Evolutionary conservation across 1,140 invertebrate species (phyloP).

Genomic region (Hormaphis cornu): DNA sequence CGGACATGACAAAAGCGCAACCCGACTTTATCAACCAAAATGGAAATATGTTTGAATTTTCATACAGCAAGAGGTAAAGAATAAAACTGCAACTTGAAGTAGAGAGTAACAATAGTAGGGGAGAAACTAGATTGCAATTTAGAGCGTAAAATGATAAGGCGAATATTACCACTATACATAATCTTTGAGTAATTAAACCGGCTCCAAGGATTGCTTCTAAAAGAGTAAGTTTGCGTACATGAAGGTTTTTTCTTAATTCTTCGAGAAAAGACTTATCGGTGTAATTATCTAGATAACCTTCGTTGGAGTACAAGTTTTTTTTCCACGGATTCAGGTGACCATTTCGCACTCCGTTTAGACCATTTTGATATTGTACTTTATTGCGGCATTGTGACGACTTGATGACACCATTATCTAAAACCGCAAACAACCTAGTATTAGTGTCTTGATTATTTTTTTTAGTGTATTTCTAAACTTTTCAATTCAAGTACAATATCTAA

Average conservation of each 20-base stretch:
- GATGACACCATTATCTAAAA: constrained; percentile 4
- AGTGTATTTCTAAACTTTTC: no score
- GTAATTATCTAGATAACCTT: constrained; percentile 82
- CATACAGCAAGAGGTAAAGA: constrained; percentile 49
- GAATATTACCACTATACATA: constrained; percentile 67
- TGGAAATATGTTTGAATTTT: constrained; percentile 44
- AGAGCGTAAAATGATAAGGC: constrained; percentile 63
- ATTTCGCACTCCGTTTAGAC: constrained; percentile 38
- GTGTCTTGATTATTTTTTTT: no score
- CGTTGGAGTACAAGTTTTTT: constrained; percentile 82
- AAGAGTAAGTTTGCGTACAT: constrained; percentile 59
- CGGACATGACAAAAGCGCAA: constrained; percentile 69
- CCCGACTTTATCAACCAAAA: constrained; percentile 49
- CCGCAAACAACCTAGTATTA: no score
- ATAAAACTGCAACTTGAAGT: constrained; percentile 48
- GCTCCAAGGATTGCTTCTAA: constrained; percentile 61
- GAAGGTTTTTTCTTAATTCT: constrained; percentile 74
- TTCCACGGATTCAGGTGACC: constrained; percentile 51
- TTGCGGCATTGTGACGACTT: neutral
- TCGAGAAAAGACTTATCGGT: constrained; percentile 76
- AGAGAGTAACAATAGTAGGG: constrained; percentile 51
- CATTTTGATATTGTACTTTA: constrained; percentile 4
- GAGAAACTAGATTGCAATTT: constrained; percentile 55
- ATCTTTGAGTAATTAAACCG: constrained; percentile 59
- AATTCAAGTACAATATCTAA: no score